These are phyloP conservation scores for Mizuhopecten yessoensis DNA, from an alignment of 1,140 invertebrate species.

Conservation along the genomic window DNA sequence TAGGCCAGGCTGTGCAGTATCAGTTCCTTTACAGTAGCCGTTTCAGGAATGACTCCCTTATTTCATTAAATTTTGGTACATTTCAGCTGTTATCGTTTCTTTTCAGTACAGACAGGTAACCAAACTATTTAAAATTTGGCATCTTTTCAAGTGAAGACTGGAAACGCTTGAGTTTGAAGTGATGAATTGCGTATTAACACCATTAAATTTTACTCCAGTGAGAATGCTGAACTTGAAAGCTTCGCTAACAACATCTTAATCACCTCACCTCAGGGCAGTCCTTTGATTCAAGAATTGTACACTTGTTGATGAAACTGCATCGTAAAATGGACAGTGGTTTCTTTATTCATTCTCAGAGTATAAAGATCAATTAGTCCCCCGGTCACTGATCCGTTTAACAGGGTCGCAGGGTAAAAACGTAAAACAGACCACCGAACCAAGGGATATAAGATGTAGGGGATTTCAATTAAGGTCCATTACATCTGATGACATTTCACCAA, in stretches of 20 bases:
- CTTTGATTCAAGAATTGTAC: neutral
- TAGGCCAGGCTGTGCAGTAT: too few species aligned
- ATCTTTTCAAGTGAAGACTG: neutral
- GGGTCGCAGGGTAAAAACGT: too few species aligned
- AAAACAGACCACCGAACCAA: too few species aligned
- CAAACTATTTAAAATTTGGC: neutral
- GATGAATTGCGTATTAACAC: neutral
- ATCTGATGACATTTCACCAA: too few species aligned
- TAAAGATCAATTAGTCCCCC: too few species aligned
- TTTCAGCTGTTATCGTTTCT: neutral
- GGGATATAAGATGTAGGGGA: too few species aligned
- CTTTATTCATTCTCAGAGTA: neutral
- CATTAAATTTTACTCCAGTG: neutral
- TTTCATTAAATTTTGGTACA: too few species aligned
- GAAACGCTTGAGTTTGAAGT: neutral
- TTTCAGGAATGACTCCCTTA: neutral
- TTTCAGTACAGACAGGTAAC: neutral
- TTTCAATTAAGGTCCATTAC: too few species aligned
- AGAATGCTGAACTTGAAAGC: neutral
- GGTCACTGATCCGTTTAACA: too few species aligned
- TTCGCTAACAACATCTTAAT: neutral
- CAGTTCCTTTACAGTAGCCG: too few species aligned
- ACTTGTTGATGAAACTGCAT: neutral
- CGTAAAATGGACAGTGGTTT: neutral
- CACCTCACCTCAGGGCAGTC: neutral